These are phyloP conservation scores for Drosophila leonis DNA, from an alignment of 2,888 invertebrate genomes.

Conservation along the genomic window DNA sequence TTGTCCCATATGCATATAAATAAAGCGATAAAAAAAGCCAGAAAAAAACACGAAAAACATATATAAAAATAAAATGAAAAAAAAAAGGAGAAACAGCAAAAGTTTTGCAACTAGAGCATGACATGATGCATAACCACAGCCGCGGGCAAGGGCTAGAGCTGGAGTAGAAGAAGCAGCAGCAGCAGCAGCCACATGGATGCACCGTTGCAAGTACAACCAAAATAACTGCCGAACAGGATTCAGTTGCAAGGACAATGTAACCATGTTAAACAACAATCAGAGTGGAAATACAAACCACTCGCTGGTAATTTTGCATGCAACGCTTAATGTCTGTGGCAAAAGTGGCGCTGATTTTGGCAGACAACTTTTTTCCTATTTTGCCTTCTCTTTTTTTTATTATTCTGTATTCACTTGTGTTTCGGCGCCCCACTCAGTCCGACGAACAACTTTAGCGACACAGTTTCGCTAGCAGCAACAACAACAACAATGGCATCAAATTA, in stretches of 20 bases:
- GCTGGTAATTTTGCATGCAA: slow-evolving; percentile 83
- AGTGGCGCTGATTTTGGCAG: slow-evolving; percentile 79
- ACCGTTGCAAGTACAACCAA: slow-evolving; percentile 55
- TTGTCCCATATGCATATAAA: slow-evolving; percentile 74
- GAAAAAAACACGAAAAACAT: slow-evolving; percentile 16
- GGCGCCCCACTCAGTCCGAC: slow-evolving; percentile 11
- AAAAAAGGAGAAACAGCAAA: slow-evolving; percentile 43
- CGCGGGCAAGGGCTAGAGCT: slow-evolving; percentile 27
- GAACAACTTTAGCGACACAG: slow-evolving; percentile 72
- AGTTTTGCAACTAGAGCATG: slow-evolving; percentile 79
- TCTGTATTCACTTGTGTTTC: slow-evolving; percentile 33
- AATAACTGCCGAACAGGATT: slow-evolving; percentile 66
- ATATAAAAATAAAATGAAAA: slow-evolving; percentile 22
- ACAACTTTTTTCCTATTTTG: slow-evolving; percentile 55
- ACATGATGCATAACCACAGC: slow-evolving; percentile 72
- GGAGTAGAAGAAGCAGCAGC: slow-evolving; percentile 15
- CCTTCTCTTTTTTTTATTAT: not conserved
- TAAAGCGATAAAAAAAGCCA: slow-evolving; percentile 61
- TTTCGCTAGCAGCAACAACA: slow-evolving; percentile 54
- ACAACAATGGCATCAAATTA: slow-evolving; percentile 68
- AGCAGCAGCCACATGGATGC: slow-evolving; percentile 46
- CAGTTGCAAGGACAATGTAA: slow-evolving; percentile 80
- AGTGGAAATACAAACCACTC: slow-evolving; percentile 81
- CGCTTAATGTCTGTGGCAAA: slow-evolving; percentile 80
- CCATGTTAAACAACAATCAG: slow-evolving; percentile 81